These are phyloP conservation scores for Atethmia centrago DNA, from an alignment of 2,888 invertebrate species.

Conservation along the genomic window DNA sequence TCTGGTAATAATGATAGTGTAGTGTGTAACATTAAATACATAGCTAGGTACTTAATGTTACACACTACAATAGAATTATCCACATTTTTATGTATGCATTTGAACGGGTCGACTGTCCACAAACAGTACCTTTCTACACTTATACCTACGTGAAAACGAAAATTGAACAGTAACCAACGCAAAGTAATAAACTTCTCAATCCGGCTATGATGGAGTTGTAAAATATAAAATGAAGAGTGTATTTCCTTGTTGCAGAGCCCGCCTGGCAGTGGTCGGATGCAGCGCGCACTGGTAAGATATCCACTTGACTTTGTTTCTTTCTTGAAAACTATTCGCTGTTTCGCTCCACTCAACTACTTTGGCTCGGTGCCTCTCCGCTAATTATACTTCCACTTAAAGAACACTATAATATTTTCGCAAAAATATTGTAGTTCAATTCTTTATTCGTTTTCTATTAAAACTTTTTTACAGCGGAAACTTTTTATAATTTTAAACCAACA, in stretches of 20 bases:
- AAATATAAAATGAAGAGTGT: slow-evolving; percentile 60
- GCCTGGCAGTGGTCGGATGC: slow-evolving; percentile 70
- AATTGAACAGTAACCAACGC: neutral
- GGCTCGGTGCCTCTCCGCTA: slow-evolving; percentile 76
- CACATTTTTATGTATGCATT: neutral
- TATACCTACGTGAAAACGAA: neutral
- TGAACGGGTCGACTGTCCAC: neutral
- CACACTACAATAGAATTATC: too few relatives aligned
- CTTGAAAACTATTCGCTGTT: slow-evolving; percentile 68
- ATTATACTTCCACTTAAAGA: slow-evolving; percentile 70
- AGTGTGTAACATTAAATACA: too few relatives aligned
- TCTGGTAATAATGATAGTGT: neutral
- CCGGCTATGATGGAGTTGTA: slow-evolving; percentile 27
- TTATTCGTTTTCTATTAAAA: slow-evolving; percentile 17
- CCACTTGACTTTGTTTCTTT: slow-evolving; percentile 73
- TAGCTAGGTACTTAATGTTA: too few relatives aligned
- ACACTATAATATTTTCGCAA: slow-evolving; percentile 57
- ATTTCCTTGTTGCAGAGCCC: slow-evolving; percentile 73
- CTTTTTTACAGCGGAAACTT: neutral
- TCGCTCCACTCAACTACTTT: slow-evolving; percentile 71
- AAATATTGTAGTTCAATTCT: slow-evolving; percentile 41
- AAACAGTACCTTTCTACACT: neutral
- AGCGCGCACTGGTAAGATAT: slow-evolving; percentile 72
- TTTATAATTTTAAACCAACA: too few relatives aligned
- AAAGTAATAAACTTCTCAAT: slow-evolving; percentile 34